Evolutionary conservation across 2,888 invertebrate species (phyloP).

Genomic region (Phalangium opilio): DNA sequence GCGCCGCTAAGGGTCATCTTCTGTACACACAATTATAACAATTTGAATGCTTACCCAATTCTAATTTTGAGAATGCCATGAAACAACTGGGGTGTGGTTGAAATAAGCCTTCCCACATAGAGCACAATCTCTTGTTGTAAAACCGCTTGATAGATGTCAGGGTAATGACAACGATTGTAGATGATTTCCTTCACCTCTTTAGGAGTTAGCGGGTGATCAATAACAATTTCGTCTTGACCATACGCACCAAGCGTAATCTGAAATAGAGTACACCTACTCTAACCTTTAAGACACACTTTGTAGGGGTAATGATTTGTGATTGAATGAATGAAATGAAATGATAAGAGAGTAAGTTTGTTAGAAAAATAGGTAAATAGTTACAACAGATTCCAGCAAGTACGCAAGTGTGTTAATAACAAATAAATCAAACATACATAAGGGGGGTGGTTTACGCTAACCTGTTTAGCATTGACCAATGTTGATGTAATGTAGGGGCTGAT

Average conservation of each 20-base stretch:
- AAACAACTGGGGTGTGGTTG: constrained; percentile 84
- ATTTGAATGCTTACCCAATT: constrained; percentile 42
- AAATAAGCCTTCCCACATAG: constrained; percentile 83
- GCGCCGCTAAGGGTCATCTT: neutral
- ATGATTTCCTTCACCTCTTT: constrained; percentile 60
- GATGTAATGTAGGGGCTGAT: constrained; percentile 97
- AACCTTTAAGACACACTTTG: too few species aligned
- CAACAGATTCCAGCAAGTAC: too few species aligned
- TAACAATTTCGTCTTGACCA: constrained; percentile 85
- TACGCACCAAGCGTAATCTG: constrained; percentile 81
- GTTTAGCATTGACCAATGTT: constrained; percentile 92
- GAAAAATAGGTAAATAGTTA: too few species aligned
- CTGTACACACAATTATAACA: neutral
- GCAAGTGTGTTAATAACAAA: too few species aligned
- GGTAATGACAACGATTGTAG: constrained; percentile 27
- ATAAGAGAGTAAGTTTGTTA: too few species aligned
- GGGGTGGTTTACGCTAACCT: constrained; percentile 42
- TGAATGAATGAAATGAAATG: too few species aligned
- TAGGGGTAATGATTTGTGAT: too few species aligned
- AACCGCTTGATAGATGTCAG: constrained; percentile 80
- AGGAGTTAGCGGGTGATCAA: constrained; percentile 95
- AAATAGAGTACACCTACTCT: too few species aligned
- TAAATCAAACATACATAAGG: too few species aligned
- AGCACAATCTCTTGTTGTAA: constrained; percentile 84
- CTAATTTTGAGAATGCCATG: constrained; percentile 74